Evolutionary conservation across 2,888 invertebrate species (phyloP).

Genomic region (Scaptomyza caliginosa): DNA sequence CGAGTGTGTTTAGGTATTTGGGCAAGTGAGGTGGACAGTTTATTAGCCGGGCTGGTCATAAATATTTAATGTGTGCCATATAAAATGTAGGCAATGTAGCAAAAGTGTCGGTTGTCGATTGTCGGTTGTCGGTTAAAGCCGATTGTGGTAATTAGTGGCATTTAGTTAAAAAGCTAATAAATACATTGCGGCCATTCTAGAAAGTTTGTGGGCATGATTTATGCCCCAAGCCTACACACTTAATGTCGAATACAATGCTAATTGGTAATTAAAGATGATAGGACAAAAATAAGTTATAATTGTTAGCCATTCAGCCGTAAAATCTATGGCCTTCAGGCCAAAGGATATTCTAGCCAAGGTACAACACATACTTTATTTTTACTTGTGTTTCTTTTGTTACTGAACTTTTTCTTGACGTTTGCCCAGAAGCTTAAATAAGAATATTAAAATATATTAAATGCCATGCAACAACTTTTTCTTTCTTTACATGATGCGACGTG

Average conservation of each 20-base stretch:
- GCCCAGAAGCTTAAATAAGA: conserved; percentile 6
- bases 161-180: conserved; percentile 72
- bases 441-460: conserved; percentile 56
- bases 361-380: conserved; percentile 14
- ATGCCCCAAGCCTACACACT: conserved; percentile 32
- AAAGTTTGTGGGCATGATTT: conserved; percentile 50
- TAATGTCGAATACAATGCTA: conserved; percentile 44
- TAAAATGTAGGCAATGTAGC: conserved; percentile 54
- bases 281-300: conserved; percentile 13
- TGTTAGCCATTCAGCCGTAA: conserved; percentile 6
- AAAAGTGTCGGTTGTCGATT: neutral
- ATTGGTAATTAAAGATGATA: conserved; percentile 50
- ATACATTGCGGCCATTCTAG: conserved; percentile 45
- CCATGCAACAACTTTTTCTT: conserved; percentile 32
- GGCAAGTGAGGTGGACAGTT: conserved; percentile 45
- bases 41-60: conserved; percentile 61
- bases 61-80: conserved; percentile 71
- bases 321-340: neutral
- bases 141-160: conserved; percentile 68
- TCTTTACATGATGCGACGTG: conserved; percentile 33
- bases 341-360: neutral
- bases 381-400: neutral
- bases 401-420: neutral
- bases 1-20: conserved; percentile 45
- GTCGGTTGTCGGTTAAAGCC: conserved; percentile 55